Evolutionary conservation across 2,888 invertebrate genomes (phyloP).

Genomic region (Leptopilina drosophilae): DNA sequence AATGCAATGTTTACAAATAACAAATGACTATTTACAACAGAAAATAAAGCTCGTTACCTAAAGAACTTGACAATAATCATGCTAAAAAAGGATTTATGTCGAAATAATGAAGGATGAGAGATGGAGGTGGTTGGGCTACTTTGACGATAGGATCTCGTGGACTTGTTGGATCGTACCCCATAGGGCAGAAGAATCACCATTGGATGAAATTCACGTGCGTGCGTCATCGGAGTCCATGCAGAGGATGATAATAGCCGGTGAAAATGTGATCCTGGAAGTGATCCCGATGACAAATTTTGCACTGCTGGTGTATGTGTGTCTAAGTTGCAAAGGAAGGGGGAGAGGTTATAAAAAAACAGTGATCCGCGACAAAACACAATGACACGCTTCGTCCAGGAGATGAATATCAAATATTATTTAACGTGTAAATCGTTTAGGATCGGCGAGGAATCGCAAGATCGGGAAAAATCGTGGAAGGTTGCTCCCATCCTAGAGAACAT

Average conservation of each 20-base stretch:
- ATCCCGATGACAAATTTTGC: conserved; percentile 42
- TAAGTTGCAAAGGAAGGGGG: conserved; percentile 31
- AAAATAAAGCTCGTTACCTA: background rate
- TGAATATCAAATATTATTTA: background rate
- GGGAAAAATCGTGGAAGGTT: conserved; percentile 61
- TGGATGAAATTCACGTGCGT: conserved; percentile 41
- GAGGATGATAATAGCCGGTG: conserved; percentile 32
- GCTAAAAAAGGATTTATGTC: background rate
- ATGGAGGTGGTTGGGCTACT: conserved; percentile 36
- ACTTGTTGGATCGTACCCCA: conserved; percentile 40
- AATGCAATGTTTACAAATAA: conserved; percentile 19
- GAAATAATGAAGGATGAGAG: conserved; percentile 30
- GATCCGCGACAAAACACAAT: conserved; percentile 31
- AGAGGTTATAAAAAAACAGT: conserved; percentile 61
- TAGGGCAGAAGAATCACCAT: conserved; percentile 43
- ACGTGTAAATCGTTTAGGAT: conserved; percentile 3
- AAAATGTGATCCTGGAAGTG: conserved; percentile 30
- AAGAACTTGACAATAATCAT: background rate
- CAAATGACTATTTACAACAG: background rate
- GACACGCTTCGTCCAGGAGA: conserved; percentile 29
- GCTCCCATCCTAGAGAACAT: conserved; percentile 64
- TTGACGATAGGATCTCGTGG: conserved; percentile 20
- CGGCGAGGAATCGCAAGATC: conserved; percentile 38
- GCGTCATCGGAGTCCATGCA: conserved; percentile 32
- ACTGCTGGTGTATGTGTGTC: conserved; percentile 19